These are phyloP conservation scores for Actenoides hombroni DNA, from an alignment of 2,113 vertebrate genomes.

Conservation along the genomic window DNA sequence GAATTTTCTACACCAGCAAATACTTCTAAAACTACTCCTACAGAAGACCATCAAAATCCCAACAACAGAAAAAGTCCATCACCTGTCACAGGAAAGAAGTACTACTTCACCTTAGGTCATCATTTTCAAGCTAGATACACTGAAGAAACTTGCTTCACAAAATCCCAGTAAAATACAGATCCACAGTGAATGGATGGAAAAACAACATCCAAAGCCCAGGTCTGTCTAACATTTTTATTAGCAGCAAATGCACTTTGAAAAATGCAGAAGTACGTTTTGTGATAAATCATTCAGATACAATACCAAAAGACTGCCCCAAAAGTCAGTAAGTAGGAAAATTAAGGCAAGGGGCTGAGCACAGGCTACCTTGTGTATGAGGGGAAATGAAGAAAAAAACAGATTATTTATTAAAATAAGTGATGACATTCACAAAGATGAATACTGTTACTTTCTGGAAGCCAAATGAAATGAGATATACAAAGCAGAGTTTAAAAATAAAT, in stretches of 20 bases:
- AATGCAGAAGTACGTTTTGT: neutral
- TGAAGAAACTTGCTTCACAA: neutral
- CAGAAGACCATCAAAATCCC: neutral
- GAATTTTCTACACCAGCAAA: neutral
- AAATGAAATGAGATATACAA: neutral
- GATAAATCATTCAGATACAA: neutral
- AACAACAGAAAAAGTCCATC: rapidly evolving
- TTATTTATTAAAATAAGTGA: conserved; percentile 32
- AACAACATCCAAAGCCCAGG: neutral
- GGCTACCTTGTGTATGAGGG: neutral
- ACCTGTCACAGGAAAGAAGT: neutral
- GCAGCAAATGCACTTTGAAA: neutral
- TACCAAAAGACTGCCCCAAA: neutral
- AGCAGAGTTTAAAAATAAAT: conserved; percentile 25
- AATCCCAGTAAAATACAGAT: neutral
- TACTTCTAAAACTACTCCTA: neutral
- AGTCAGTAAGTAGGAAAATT: neutral
- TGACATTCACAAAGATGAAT: conserved; percentile 21
- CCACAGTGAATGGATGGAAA: neutral
- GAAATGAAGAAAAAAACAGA: conserved; percentile 3
- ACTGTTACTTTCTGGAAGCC: conserved; percentile 19
- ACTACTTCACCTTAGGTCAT: neutral
- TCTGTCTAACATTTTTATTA: neutral
- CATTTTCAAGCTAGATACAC: neutral
- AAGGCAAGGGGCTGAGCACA: neutral